A percentile compares a stretch with the other conserved stretches of the same genome.
Conservation (phyloP, 2,797 vertebrate genomes). For the Anguilla marmorata region DNA sequence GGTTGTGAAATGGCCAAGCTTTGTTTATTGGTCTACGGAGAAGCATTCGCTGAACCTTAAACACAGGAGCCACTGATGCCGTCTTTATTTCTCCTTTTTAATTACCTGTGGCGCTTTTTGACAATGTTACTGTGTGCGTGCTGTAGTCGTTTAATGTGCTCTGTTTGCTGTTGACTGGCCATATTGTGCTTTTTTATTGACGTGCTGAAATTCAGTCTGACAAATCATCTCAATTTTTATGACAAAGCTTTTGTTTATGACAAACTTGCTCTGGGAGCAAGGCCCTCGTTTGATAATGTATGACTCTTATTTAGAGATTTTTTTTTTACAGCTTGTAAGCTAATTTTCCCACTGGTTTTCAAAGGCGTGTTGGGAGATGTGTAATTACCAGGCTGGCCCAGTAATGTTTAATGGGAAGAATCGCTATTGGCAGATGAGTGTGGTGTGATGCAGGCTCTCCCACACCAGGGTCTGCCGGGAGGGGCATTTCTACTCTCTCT, state of each 20-base stretch:
- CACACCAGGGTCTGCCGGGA: background rate
- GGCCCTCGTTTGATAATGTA: conserved; percentile 1
- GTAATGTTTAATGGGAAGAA: conserved; percentile 28
- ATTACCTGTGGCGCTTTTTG: background rate
- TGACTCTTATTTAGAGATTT: background rate
- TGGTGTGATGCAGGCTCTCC: conserved; percentile 5
- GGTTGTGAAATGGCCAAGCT: background rate
- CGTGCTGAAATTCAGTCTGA: background rate
- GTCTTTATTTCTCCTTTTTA: conserved; percentile 1
- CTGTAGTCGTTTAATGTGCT: background rate
- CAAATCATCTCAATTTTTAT: background rate
- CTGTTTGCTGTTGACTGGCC: background rate
- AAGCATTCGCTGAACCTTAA: conserved; percentile 13
- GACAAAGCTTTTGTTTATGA: background rate
- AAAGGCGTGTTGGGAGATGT: conserved; percentile 1
- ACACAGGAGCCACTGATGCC: background rate
- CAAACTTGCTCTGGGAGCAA: background rate
- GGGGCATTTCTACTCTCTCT: background rate
- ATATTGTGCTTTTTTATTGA: conserved; percentile 9
- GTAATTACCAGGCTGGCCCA: background rate
- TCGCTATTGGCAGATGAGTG: background rate
- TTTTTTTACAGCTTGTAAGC: background rate
- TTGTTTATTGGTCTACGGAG: conserved; percentile 2
- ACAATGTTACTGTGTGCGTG: background rate
- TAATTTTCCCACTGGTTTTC: conserved; percentile 19